Evolutionary conservation across 2,888 invertebrate species (phyloP).

Genomic region (Scaptomyza flava): DNA sequence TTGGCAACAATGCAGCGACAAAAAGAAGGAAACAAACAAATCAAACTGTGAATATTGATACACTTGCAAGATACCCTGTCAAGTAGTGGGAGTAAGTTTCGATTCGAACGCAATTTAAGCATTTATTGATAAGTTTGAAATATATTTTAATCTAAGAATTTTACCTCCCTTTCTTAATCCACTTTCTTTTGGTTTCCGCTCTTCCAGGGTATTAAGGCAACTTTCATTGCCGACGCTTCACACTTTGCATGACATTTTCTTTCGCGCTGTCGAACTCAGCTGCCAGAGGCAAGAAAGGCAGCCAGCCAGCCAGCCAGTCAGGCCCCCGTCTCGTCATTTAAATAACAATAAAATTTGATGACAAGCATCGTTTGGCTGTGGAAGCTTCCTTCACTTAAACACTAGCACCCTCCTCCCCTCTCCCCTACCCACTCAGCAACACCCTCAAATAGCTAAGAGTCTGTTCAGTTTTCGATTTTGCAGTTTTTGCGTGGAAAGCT

Average conservation of each 20-base stretch:
- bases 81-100: background rate
- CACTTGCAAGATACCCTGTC: slow-evolving; percentile 15
- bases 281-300: background rate
- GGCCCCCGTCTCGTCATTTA: slow-evolving; percentile 72
- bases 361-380: slow-evolving; percentile 59
- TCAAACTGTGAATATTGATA: slow-evolving; percentile 5
- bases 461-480: slow-evolving; percentile 60
- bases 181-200: too few species aligned
- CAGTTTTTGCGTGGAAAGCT: slow-evolving; percentile 42
- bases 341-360: slow-evolving; percentile 83
- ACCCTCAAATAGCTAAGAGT: background rate
- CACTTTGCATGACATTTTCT: slow-evolving; percentile 60
- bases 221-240: slow-evolving; percentile 32
- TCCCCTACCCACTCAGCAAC: background rate
- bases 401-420: background rate
- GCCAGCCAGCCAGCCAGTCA: background rate
- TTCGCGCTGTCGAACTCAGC: slow-evolving; percentile 16
- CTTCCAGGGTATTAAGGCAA: slow-evolving; percentile 21
- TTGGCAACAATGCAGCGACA: slow-evolving; percentile 62
- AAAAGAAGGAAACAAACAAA: slow-evolving; percentile 13
- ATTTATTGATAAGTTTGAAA: too few species aligned
- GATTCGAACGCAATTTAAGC: too few species aligned
- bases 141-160: too few species aligned
- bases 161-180: too few species aligned
- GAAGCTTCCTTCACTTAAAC: slow-evolving; percentile 9